Evolutionary conservation across 1,140 invertebrate genomes (phyloP), one percentile per base, ranked within the genome.

Genomic region (Euura lappo): DNA sequence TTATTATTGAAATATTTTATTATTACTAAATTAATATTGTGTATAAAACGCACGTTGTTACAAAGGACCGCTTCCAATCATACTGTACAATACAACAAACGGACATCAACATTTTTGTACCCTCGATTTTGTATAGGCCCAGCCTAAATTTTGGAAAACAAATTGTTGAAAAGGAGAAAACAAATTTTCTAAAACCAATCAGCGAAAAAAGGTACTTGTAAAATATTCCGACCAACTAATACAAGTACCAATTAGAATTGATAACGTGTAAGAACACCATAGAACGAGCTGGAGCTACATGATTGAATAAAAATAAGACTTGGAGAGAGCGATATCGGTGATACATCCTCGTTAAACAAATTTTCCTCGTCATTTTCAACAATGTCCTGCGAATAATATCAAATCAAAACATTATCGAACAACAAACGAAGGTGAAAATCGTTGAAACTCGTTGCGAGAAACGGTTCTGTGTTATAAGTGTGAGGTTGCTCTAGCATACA

Each of bases 1-100:
- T 60, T 60, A 60, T 60, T 60, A 60, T 60, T 60, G 51, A 60
- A 60, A 60, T 60, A 60, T 60, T 60, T 60, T n/a, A 60, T 85
- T 83, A 84, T 86, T 84, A 85, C 79, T 79, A 85, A 85, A 85
- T 84, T 81, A 80, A 85, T 60, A 60, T 28, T 11, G 85, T 75
- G 78, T 85, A 84, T 83, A 87, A 86, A 87, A 86, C 81, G 74
- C 83, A 85, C 79, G 84, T 82, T 75, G 74, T 81, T 84, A 84
- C 79, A 84, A 83, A 83, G 72, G 78, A 81, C 76, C 75, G 71
- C 72, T 78, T 80, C 28, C 77, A 76, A 75, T 80, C 75, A 77
- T 78, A 76, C 77, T 84, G 73, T 81, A 82, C 77, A 84, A 79
- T 77, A 78, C 72, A 81, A 28, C 28, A 28, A 28, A 78, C 77